These are phyloP conservation scores for Lycodopsis pacificus DNA, from an alignment of 2,797 vertebrate genomes.

Conservation along the genomic window DNA sequence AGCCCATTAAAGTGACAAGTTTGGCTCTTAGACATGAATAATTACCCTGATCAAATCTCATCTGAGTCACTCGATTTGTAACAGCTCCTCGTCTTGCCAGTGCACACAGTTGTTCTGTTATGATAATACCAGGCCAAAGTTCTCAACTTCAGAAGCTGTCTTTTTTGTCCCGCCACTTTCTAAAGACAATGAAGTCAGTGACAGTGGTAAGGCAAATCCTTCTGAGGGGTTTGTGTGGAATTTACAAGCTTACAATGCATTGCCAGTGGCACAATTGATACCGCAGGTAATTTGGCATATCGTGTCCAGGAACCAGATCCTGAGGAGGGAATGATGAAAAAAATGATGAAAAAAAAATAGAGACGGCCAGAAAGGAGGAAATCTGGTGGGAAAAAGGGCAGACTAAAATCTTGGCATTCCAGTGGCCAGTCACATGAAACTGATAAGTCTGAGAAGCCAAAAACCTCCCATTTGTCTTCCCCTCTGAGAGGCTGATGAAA, in stretches of 20 bases:
- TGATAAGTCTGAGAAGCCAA: constrained; percentile 83
- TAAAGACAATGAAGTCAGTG: constrained; percentile 83
- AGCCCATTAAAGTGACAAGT: constrained; percentile 66
- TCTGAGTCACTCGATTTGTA: constrained; percentile 72
- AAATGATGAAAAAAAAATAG: constrained; percentile 73
- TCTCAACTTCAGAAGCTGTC: constrained; percentile 77
- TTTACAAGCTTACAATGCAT: constrained; percentile 83
- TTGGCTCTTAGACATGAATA: constrained; percentile 67
- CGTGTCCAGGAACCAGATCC: constrained; percentile 88
- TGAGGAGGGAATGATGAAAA: constrained; percentile 81
- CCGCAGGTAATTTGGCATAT: constrained; percentile 87
- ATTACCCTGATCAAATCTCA: constrained; percentile 79
- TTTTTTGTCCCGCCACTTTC: constrained; percentile 68
- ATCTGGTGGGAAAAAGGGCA: constrained; percentile 89
- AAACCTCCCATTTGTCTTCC: constrained; percentile 79
- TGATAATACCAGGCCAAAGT: constrained; percentile 79
- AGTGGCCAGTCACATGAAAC: constrained; percentile 84
- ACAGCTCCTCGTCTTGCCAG: constrained; percentile 82
- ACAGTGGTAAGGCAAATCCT: constrained; percentile 79
- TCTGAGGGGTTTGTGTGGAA: constrained; percentile 77
- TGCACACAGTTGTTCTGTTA: constrained; percentile 73
- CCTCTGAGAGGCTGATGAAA: constrained; percentile 72
- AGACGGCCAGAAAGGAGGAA: constrained; percentile 59
- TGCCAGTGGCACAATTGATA: constrained; percentile 83
- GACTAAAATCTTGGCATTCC: constrained; percentile 85